Percentiles rank a stretch among this genome's conserved stretches.
These are phyloP conservation scores for Cladopsammia gracilis DNA, from an alignment of 64 coral and sea anemone genomes.

Conservation along the genomic window DNA sequence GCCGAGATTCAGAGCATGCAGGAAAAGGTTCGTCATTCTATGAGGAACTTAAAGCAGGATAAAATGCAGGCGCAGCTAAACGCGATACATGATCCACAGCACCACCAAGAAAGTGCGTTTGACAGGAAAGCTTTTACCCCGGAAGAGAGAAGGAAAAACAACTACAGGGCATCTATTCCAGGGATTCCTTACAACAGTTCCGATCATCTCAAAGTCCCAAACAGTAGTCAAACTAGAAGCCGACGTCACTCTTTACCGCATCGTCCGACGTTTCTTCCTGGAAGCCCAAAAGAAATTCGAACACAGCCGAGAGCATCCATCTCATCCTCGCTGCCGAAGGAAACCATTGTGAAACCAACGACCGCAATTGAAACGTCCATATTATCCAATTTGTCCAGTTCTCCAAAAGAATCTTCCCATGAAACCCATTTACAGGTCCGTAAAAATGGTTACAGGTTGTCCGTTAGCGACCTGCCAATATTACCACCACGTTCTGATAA, in stretches of 20 bases:
- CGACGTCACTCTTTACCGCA: constrained; percentile 27
- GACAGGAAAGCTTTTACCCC: not conserved
- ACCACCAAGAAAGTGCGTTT: not conserved
- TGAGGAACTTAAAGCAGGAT: constrained; percentile 81
- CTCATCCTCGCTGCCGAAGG: not conserved
- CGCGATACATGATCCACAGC: constrained; percentile 1
- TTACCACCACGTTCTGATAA: not conserved
- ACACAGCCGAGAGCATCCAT: not conserved
- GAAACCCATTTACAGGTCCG: not conserved
- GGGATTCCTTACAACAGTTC: not conserved
- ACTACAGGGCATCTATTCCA: constrained; percentile 1
- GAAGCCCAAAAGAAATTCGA: constrained; percentile 32
- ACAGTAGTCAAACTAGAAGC: not conserved
- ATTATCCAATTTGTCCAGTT: not conserved
- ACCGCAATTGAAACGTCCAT: not conserved
- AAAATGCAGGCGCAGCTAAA: constrained; percentile 37
- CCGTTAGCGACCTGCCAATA: constrained; percentile 7
- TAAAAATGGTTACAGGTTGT: constrained; percentile 16
- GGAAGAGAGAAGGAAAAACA: not conserved
- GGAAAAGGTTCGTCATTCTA: constrained; percentile 83
- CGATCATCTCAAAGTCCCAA: constrained; percentile 24
- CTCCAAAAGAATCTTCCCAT: not conserved
- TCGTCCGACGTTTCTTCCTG: constrained; percentile 28
- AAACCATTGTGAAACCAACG: not conserved
- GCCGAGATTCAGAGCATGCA: constrained; percentile 92